Evolutionary conservation across 2,888 invertebrate genomes (phyloP), one percentile per base, ranked within the genome.

Genomic region (Augiades crinisus): DNA sequence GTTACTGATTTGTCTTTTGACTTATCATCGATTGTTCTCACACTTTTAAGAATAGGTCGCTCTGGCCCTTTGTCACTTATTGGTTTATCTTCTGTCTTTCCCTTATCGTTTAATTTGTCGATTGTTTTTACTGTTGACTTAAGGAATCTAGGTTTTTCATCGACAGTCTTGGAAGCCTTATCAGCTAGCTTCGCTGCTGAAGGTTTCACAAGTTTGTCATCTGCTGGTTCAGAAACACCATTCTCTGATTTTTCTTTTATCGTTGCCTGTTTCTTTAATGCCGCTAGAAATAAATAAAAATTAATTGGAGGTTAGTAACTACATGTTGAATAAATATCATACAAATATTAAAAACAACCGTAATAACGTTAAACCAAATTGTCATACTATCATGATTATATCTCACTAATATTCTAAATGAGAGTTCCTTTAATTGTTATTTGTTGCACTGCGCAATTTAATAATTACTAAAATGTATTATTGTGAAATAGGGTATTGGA

Each of bases 11-110:
- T 88, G 49, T 86, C 87, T 67, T 84, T 87, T 8, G 68, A 60
- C 64, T 85, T 88, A 10, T 85, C 86, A 68, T 89, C 88, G 43
- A 86, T 81, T 41, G 85, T 86, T 70, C 77, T 78, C 1, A 86
- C 83, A 52, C 74, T 83, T 71, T 65, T 81, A 31, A 86, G 61
- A 19, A 76, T 64, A 31, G 88, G 74, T 68, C 66, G 84, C 43
- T 84, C 84, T 51, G 69, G 65, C 14, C 49, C 19, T 62, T 81
- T 81, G n/a, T 77, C 78, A 56, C 61, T 70, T 45, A 57, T 30
- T 12, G 56, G 46, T 63, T 74, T 78, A 16, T 79, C 76, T 50
- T 71, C 69, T 14, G 75, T 58, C 63, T 78, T 85, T 13, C 71
- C 58, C 38, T 53, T 57, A 17, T 57, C 57, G 12, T 57, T 54